These are phyloP conservation scores for Trochalopteron elliotii DNA, from an alignment of 2,113 vertebrate genomes.

Conservation along the genomic window DNA sequence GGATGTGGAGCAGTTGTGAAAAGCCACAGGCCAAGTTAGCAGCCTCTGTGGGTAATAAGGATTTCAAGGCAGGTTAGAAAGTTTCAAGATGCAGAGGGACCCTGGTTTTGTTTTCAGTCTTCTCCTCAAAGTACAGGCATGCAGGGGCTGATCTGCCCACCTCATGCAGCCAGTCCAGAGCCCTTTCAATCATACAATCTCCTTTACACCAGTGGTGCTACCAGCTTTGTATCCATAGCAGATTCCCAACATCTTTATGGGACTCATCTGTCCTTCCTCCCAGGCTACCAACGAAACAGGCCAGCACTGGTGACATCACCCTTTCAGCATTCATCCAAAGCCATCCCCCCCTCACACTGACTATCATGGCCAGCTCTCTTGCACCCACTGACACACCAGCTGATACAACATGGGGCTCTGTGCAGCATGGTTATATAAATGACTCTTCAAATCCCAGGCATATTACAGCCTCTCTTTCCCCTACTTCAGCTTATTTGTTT, in stretches of 20 bases:
- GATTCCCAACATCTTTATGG: background rate
- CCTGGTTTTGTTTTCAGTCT: background rate
- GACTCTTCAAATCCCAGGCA: background rate
- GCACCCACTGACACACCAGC: background rate
- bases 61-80: background rate
- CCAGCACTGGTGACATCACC: background rate
- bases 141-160: background rate
- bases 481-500: background rate
- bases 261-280: background rate
- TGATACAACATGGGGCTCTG: background rate
- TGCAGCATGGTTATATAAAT: accelerated
- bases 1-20: background rate
- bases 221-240: background rate
- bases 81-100: background rate
- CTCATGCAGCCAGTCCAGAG: background rate
- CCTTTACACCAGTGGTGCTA: background rate
- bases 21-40: background rate
- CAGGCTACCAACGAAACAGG: background rate
- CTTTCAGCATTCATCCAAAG: background rate
- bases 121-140: accelerated
- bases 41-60: background rate
- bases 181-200: background rate
- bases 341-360: accelerated
- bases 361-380: background rate
- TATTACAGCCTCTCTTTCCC: background rate